These are phyloP conservation scores for Cyaniris semiargus DNA, from an alignment of 2,888 invertebrate species.

Conservation along the genomic window DNA sequence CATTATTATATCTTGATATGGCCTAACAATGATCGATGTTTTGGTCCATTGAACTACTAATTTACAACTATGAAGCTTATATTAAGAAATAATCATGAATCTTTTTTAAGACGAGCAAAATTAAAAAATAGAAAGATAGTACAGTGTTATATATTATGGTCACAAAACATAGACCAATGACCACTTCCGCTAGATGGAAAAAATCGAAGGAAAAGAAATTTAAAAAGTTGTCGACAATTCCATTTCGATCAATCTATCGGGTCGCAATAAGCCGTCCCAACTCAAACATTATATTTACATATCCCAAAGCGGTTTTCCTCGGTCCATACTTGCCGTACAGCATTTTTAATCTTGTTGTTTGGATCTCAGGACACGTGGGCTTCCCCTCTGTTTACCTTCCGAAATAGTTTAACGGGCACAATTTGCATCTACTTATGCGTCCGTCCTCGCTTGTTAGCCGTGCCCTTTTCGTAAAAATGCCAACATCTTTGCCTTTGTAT, in stretches of 20 bases:
- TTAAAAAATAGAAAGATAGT: background rate
- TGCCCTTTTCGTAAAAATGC: constrained; percentile 52
- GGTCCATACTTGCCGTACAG: constrained; percentile 70
- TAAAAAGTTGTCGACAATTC: constrained; percentile 32
- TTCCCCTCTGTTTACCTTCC: constrained; percentile 77
- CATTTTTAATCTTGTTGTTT: constrained; percentile 77
- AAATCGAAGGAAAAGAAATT: background rate
- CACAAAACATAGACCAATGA: background rate
- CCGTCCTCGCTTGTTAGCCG: constrained; percentile 76
- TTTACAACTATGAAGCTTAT: background rate
- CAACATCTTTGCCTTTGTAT: constrained; percentile 34
- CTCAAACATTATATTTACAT: constrained; percentile 79
- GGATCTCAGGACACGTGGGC: constrained; percentile 66
- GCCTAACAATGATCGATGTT: background rate
- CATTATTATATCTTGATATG: background rate
- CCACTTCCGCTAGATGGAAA: background rate
- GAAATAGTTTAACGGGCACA: constrained; percentile 80
- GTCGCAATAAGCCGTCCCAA: constrained; percentile 60
- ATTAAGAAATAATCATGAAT: too few species aligned
- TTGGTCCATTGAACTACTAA: background rate
- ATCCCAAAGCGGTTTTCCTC: constrained; percentile 76
- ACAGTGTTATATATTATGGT: too few species aligned
- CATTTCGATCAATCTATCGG: constrained; percentile 35
- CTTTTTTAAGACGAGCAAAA: background rate
- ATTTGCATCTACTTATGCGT: constrained; percentile 79